phyloP scores from a whole-genome alignment of 2,888 invertebrate species.

The Cephus pygmeus region DNA sequence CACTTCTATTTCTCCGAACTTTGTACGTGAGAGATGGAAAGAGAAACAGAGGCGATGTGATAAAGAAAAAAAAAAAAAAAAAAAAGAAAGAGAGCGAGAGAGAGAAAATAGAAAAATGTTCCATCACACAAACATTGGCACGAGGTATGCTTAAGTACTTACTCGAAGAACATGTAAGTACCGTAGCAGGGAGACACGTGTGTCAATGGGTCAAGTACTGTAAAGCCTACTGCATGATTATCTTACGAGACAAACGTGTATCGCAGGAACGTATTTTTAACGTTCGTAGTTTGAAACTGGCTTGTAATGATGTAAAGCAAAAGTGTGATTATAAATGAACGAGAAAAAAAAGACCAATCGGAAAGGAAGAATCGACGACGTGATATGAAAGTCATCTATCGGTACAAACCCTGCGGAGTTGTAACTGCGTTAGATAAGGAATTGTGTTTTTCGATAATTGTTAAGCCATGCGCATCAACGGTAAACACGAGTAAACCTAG shows the following conservation, averaged over 20 bases:
- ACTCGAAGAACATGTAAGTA: background rate
- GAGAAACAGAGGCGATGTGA: constrained; percentile 7
- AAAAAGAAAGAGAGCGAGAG: constrained; percentile 3
- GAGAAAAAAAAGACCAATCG: background rate
- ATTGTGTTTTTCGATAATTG: background rate
- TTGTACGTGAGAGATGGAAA: background rate
- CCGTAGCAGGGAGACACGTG: background rate
- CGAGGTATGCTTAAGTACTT: background rate
- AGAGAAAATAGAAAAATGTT: background rate
- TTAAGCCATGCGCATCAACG: background rate
- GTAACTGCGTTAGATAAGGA: background rate
- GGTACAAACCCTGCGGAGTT: background rate
- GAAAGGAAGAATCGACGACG: background rate
- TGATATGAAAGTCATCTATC: background rate
- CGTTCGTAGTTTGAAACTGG: background rate
- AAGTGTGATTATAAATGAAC: background rate
- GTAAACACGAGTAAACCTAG: background rate
- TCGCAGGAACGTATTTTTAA: background rate
- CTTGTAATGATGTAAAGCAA: background rate
- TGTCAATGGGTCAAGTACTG: background rate
- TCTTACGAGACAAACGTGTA: background rate
- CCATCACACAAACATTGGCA: background rate
- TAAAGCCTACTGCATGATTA: background rate
- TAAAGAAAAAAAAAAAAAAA: constrained; percentile 9
- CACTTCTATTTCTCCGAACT: background rate